Conservation (phyloP, 2,888 invertebrate species). For the Steinernema carpocapsae region DNA sequence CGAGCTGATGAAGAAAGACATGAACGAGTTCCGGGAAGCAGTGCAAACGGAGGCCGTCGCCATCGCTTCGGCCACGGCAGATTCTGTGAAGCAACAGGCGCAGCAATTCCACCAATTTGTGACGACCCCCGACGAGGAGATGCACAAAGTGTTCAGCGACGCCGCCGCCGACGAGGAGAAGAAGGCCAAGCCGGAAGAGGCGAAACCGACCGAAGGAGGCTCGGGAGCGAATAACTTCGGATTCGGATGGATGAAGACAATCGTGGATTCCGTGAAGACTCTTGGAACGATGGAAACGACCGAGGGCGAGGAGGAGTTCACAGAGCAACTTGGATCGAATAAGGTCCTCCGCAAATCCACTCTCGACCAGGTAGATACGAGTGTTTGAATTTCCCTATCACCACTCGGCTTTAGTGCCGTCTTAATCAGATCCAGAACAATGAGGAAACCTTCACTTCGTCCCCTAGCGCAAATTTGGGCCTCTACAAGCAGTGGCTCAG, state of each 20-base stretch:
- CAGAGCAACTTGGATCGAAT: slow-evolving; percentile 56
- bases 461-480: slow-evolving; percentile 46
- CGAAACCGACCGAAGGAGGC: slow-evolving; percentile 38
- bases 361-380: slow-evolving; percentile 47
- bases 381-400: not conserved
- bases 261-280: slow-evolving; percentile 63
- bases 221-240: slow-evolving; percentile 40
- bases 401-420: slow-evolving; percentile 42
- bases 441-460: slow-evolving; percentile 51
- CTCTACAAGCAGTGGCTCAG: slow-evolving; percentile 52
- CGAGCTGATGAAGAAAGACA: slow-evolving; percentile 66
- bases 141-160: slow-evolving; percentile 30
- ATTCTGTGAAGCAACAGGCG: slow-evolving; percentile 61
- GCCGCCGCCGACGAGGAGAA: slow-evolving; percentile 49
- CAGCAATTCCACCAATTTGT: slow-evolving; percentile 61
- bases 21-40: slow-evolving; percentile 64
- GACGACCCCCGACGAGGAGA: slow-evolving; percentile 45
- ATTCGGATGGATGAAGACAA: slow-evolving; percentile 59
- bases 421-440: slow-evolving; percentile 56
- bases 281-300: slow-evolving; percentile 65
- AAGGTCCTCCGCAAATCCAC: slow-evolving; percentile 48
- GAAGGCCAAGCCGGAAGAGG: slow-evolving; percentile 37
- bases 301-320: slow-evolving; percentile 58
- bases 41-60: slow-evolving; percentile 60
- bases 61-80: slow-evolving; percentile 48